Evolutionary conservation across 1,140 invertebrate species (phyloP).

Genomic region (Drosophila subpulchrella): DNA sequence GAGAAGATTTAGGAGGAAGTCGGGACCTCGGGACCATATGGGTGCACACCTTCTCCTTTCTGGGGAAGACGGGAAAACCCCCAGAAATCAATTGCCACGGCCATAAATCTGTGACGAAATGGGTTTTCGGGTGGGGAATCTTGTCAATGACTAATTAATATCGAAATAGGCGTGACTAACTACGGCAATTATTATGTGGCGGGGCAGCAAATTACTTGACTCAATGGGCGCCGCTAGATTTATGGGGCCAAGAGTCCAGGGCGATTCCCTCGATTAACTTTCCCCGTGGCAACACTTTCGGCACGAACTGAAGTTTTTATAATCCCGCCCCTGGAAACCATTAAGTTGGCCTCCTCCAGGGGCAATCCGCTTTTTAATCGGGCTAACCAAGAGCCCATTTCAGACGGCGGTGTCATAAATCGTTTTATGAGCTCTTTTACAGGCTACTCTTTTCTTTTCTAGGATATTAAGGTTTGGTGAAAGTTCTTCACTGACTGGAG

Average conservation of each 20-base stretch:
- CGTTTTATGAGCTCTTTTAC: constrained; percentile 69
- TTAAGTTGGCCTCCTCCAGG: constrained; percentile 54
- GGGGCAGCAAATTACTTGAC: constrained; percentile 26
- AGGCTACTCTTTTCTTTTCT: constrained; percentile 11
- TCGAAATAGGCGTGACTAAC: constrained; percentile 75
- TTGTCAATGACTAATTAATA: constrained; percentile 70
- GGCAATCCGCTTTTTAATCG: constrained; percentile 69
- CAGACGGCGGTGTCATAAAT: constrained; percentile 68
- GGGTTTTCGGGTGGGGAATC: constrained; percentile 13
- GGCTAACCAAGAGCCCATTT: constrained; percentile 74
- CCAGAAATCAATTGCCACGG: constrained; percentile 66
- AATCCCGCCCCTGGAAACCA: constrained; percentile 34
- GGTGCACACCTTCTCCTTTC: constrained; percentile 62
- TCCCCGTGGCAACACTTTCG: constrained; percentile 21
- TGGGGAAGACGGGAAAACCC: constrained; percentile 5
- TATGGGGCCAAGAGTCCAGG: constrained; percentile 20
- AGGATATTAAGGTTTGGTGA: background rate
- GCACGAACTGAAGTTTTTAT: constrained; percentile 17
- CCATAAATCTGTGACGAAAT: constrained; percentile 65
- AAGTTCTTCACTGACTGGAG: background rate
- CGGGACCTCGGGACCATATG: constrained; percentile 59
- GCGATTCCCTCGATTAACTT: constrained; percentile 14
- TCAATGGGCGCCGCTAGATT: constrained; percentile 39
- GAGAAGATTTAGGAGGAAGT: constrained; percentile 67
- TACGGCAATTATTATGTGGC: constrained; percentile 51